Conservation (phyloP, 1,140 invertebrate genomes). For the Trichoplusia ni region DNA sequence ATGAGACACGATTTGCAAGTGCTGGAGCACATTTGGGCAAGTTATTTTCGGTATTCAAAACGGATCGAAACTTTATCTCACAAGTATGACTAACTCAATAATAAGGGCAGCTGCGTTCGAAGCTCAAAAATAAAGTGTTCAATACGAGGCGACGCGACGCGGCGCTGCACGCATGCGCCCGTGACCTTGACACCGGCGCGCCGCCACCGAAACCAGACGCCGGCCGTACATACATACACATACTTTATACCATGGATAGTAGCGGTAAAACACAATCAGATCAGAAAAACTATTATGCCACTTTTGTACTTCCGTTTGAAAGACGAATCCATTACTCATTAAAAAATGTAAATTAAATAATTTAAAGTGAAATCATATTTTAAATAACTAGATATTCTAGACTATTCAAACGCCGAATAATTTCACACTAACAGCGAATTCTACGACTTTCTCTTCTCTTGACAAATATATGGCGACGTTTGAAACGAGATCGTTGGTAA, state of each 20-base stretch:
- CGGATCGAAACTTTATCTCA: neutral
- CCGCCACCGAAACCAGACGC: slow-evolving; percentile 24
- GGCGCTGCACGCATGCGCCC: slow-evolving; percentile 35
- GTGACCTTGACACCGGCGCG: slow-evolving; percentile 58
- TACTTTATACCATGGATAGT: too few relatives aligned
- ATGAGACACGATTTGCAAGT: too few relatives aligned
- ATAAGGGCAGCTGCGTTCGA: slow-evolving; percentile 47
- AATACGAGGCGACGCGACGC: slow-evolving; percentile 34
- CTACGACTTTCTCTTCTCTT: slow-evolving; percentile 11
- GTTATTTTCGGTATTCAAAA: neutral
- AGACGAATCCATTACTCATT: too few relatives aligned
- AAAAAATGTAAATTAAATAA: too few relatives aligned
- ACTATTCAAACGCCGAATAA: too few relatives aligned
- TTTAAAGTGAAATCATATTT: too few relatives aligned
- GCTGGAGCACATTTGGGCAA: too few relatives aligned
- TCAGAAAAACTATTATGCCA: too few relatives aligned
- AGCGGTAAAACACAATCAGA: too few relatives aligned
- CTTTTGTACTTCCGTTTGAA: too few relatives aligned
- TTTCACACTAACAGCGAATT: too few relatives aligned
- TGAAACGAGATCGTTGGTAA: slow-evolving; percentile 20
- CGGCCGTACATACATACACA: neutral
- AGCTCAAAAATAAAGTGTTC: slow-evolving; percentile 39
- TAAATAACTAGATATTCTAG: too few relatives aligned
- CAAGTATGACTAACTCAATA: slow-evolving; percentile 1
- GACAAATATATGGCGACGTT: neutral